Conservation (phyloP, 1,140 invertebrate species). For the Oryzaephilus surinamensis region DNA sequence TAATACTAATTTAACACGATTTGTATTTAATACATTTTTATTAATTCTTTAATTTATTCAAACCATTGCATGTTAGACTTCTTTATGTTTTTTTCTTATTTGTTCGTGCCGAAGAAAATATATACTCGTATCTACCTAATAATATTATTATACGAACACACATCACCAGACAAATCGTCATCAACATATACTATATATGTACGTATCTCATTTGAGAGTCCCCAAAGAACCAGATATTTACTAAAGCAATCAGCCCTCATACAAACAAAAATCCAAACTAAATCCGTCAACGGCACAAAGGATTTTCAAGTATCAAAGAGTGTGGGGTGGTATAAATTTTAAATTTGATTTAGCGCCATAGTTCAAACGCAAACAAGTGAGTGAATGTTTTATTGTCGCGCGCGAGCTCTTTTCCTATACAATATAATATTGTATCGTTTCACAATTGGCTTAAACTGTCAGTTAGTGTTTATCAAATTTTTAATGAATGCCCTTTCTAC, state of each 20-base stretch:
- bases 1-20: too few relatives aligned
- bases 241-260: conserved; percentile 28
- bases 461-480: conserved; percentile 20
- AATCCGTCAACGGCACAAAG: conserved; percentile 26
- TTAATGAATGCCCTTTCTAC: conserved; percentile 24
- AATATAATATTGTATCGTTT: conserved; percentile 18
- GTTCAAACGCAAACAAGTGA: conserved; percentile 29
- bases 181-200: background rate
- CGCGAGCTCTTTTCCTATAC: conserved; percentile 9
- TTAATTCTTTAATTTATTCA: too few relatives aligned
- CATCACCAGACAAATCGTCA: background rate
- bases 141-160: too few relatives aligned
- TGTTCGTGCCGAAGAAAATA: too few relatives aligned
- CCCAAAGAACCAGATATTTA: conserved; percentile 26
- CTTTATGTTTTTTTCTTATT: too few relatives aligned
- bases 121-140: too few relatives aligned
- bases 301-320: conserved; percentile 30
- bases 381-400: conserved; percentile 25
- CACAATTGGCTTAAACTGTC: conserved; percentile 32
- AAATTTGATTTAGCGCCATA: conserved; percentile 30
- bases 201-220: conserved; percentile 9
- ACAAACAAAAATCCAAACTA: conserved; percentile 29
- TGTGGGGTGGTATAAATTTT: conserved; percentile 31
- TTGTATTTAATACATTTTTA: too few relatives aligned
- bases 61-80: too few relatives aligned